Percentiles rank a stretch among this genome's conserved stretches.
Conservation (phyloP, 2,797 vertebrate species). For the Chrysocyon brachyurus region DNA sequence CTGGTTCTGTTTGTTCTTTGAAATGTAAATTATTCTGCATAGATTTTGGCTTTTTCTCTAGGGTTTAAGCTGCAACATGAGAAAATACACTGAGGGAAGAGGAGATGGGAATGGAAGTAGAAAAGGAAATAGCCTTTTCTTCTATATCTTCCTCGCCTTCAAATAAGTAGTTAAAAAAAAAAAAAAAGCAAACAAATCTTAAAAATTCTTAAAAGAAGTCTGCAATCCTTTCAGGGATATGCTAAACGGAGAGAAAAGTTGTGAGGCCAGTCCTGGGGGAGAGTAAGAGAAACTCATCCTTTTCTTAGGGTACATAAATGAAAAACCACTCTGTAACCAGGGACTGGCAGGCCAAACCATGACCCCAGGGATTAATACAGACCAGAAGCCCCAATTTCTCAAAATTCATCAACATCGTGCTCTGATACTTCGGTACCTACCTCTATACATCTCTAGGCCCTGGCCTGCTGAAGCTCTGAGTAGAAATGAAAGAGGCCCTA, state of each 20-base stretch:
- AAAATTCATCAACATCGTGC: neutral
- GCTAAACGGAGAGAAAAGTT: neutral
- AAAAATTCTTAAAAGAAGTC: neutral
- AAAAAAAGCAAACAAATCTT: neutral
- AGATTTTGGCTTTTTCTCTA: neutral
- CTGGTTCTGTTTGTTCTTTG: neutral
- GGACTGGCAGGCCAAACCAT: neutral
- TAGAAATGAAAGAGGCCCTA: neutral
- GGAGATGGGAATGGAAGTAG: neutral
- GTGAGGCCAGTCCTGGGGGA: neutral
- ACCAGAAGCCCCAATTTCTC: neutral
- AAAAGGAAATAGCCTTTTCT: neutral
- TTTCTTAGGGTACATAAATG: neutral
- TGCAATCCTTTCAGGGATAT: neutral
- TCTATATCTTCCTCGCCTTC: neutral
- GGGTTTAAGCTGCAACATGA: neutral
- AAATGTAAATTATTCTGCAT: neutral
- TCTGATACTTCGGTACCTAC: no score
- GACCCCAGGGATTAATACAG: neutral
- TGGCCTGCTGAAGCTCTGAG: neutral
- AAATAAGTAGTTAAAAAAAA: neutral
- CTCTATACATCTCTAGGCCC: neutral
- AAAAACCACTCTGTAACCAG: neutral
- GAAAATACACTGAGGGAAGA: neutral
- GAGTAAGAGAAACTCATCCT: neutral